Conservation (phyloP, 2,797 vertebrate genomes). For the Tangara arthus region DNA sequence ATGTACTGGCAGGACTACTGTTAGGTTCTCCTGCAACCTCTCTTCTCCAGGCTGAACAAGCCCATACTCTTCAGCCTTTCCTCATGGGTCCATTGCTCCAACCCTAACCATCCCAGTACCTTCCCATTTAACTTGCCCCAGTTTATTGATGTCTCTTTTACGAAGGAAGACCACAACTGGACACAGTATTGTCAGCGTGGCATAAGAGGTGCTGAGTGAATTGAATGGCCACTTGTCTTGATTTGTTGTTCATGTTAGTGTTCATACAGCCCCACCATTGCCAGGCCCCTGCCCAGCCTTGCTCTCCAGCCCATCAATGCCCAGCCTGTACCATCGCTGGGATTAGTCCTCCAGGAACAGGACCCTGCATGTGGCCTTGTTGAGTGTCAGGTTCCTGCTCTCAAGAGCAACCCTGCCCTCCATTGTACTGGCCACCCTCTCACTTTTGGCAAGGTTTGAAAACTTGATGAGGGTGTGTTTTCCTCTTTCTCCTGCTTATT, state of each 20-base stretch:
- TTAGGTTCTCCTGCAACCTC: neutral
- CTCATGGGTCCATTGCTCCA: neutral
- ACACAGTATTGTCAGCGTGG: rapidly evolving
- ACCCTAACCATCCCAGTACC: neutral
- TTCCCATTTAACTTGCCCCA: neutral
- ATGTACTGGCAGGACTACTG: neutral
- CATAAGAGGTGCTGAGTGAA: neutral
- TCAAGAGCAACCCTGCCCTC: neutral
- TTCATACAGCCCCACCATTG: neutral
- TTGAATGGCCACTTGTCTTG: neutral
- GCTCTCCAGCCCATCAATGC: neutral
- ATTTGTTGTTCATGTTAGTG: neutral
- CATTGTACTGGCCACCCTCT: neutral
- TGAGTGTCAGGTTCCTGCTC: neutral
- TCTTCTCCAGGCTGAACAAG: neutral
- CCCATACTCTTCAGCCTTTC: neutral
- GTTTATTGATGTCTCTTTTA: neutral
- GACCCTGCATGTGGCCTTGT: neutral
- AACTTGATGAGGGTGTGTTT: neutral
- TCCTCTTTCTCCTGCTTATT: neutral
- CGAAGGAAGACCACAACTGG: neutral
- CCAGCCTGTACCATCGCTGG: neutral
- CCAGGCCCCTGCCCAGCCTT: neutral
- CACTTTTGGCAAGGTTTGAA: neutral
- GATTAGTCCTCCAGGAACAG: neutral